Evolutionary conservation across 2,113 vertebrate genomes (phyloP).

Genomic region (Tiliqua scincoides): DNA sequence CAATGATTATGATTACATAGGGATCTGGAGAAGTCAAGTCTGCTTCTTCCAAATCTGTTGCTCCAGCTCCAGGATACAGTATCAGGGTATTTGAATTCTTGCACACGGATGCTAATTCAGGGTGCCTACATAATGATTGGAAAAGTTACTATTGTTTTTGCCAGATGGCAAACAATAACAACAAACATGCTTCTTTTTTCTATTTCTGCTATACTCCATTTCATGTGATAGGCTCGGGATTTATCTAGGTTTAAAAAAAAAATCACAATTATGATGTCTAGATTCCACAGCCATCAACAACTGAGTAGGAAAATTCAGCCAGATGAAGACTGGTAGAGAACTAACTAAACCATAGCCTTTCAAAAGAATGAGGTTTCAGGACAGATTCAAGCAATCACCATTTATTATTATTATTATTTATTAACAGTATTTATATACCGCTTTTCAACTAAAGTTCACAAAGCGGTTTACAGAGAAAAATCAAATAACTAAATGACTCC

Average conservation of each 20-base stretch:
- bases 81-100: constrained; percentile 85
- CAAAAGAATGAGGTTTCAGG: neutral
- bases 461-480: too few species aligned
- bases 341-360: neutral
- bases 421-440: too few species aligned
- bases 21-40: constrained; percentile 69
- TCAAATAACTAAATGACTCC: too few species aligned
- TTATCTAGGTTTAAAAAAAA: neutral
- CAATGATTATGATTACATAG: constrained; percentile 89
- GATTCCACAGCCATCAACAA: neutral
- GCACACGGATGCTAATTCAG: constrained; percentile 89
- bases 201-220: neutral
- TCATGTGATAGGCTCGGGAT: neutral
- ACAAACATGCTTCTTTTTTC: neutral
- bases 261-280: neutral
- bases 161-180: neutral
- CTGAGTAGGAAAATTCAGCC: too few species aligned
- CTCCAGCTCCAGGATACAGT: constrained; percentile 91
- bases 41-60: constrained; percentile 87
- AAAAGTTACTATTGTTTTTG: constrained; percentile 29
- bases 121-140: constrained; percentile 79
- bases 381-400: neutral
- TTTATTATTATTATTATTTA: neutral
- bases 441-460: too few species aligned
- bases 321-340: too few species aligned